These are phyloP conservation scores for Eufriesea mexicana DNA, from an alignment of 1,140 invertebrate genomes.

Conservation along the genomic window DNA sequence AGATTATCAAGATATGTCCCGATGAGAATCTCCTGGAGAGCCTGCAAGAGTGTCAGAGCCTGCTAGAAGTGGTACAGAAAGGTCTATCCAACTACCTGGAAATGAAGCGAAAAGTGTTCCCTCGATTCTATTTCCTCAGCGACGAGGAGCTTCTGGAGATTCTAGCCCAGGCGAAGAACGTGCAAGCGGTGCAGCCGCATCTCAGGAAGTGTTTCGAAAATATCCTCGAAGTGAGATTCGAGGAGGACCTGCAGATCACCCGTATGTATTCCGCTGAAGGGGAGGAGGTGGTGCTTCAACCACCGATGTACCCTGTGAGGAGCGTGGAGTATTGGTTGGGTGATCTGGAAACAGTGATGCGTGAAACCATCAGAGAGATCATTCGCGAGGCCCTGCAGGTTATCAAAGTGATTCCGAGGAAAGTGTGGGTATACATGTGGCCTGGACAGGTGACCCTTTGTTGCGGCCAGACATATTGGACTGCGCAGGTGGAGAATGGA, in stretches of 20 bases:
- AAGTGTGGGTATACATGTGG: conserved; percentile 88
- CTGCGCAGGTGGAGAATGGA: conserved; percentile 84
- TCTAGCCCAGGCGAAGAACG: conserved; percentile 88
- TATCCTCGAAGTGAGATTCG: conserved; percentile 88
- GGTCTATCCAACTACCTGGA: conserved; percentile 90
- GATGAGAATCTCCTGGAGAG: conserved; percentile 86
- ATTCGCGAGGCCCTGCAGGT: conserved; percentile 83
- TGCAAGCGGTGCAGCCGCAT: conserved; percentile 89
- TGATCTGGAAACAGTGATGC: conserved; percentile 87
- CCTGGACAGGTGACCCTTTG: conserved; percentile 90
- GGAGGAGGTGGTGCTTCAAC: conserved; percentile 86
- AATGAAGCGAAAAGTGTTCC: conserved; percentile 87
- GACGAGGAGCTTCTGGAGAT: conserved; percentile 91
- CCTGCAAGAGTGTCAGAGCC: conserved; percentile 86
- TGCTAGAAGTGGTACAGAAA: conserved; percentile 88
- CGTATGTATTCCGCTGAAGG: conserved; percentile 91
- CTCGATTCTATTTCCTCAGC: conserved; percentile 90
- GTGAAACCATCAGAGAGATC: conserved; percentile 83
- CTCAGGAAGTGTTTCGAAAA: conserved; percentile 91
- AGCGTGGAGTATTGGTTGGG: conserved; percentile 91
- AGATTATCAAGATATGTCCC: conserved; percentile 85
- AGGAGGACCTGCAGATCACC: conserved; percentile 87
- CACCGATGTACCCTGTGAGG: conserved; percentile 86
- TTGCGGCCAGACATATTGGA: conserved; percentile 86
- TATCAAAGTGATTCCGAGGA: conserved; percentile 81